These are phyloP conservation scores for Leuctra nigra DNA, from an alignment of 2,888 invertebrate genomes.

Conservation along the genomic window DNA sequence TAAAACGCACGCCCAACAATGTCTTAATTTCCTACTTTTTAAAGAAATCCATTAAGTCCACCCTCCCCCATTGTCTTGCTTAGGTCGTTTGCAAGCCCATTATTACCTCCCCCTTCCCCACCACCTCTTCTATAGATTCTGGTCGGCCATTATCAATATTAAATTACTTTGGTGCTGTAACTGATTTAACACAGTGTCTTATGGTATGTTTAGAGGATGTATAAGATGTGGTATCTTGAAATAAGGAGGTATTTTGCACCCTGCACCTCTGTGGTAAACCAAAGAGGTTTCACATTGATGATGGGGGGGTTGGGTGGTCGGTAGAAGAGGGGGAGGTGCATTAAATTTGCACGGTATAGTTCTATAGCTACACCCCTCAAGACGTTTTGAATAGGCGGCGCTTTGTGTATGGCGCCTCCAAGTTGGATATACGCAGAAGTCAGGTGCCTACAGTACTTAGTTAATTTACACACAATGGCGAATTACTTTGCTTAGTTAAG, in stretches of 20 bases:
- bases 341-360: conserved; percentile 10
- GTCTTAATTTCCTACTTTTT: no score
- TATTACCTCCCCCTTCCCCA: no score
- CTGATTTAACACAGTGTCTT: conserved; percentile 14
- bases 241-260: conserved; percentile 15
- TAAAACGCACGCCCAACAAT: no score
- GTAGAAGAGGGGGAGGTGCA: background rate
- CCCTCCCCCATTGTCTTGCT: no score
- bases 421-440: conserved; percentile 10
- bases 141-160: conserved; percentile 17
- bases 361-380: conserved; percentile 1
- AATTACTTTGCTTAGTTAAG: background rate
- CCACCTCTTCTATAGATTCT: background rate
- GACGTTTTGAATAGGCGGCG: conserved; percentile 6
- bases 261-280: conserved; percentile 5
- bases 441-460: background rate
- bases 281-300: conserved; percentile 7
- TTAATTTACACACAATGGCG: conserved; percentile 1
- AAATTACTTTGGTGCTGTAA: conserved; percentile 10
- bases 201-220: conserved; percentile 13
- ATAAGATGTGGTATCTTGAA: conserved; percentile 2
- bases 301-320: background rate
- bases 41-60: no score
- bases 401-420: conserved; percentile 12
- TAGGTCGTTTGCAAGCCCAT: no score